Evolutionary conservation across 2,888 invertebrate species (phyloP).

Genomic region (Spodoptera littoralis): DNA sequence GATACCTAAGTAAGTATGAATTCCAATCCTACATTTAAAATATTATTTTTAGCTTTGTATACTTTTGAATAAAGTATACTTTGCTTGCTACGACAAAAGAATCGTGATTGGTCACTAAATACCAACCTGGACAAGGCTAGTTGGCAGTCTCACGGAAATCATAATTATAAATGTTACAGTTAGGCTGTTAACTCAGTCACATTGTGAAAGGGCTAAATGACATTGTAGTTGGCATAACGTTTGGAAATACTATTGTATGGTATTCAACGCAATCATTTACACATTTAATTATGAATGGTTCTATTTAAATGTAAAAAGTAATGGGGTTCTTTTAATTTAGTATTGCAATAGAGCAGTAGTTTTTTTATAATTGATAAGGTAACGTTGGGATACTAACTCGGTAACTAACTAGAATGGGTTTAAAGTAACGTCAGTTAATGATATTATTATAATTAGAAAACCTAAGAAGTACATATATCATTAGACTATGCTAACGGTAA

Average conservation of each 20-base stretch:
- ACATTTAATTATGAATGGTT: slow-evolving; percentile 14
- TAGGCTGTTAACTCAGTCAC: slow-evolving; percentile 31
- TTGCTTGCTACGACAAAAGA: slow-evolving; percentile 41
- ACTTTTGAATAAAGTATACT: slow-evolving; percentile 28
- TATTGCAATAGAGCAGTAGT: too few species aligned
- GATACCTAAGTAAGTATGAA: background rate
- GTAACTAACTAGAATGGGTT: too few species aligned
- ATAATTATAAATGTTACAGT: slow-evolving; percentile 46
- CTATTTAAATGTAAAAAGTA: slow-evolving; percentile 21
- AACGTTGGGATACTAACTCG: too few species aligned
- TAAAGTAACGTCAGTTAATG: too few species aligned
- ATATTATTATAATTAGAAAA: too few species aligned
- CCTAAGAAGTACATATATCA: background rate
- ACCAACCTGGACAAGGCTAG: slow-evolving; percentile 53
- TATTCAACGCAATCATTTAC: background rate
- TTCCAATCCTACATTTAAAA: slow-evolving; percentile 14
- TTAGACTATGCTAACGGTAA: too few species aligned
- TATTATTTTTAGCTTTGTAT: slow-evolving; percentile 27
- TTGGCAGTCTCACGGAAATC: slow-evolving; percentile 58
- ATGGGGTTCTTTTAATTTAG: background rate
- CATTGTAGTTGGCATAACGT: slow-evolving; percentile 19
- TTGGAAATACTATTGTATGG: slow-evolving; percentile 41
- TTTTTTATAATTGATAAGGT: too few species aligned
- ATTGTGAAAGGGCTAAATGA: slow-evolving; percentile 47
- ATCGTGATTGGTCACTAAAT: slow-evolving; percentile 53